These are phyloP conservation scores for Zaprionus lachaisei DNA, from an alignment of 1,140 invertebrate genomes.

Conservation along the genomic window DNA sequence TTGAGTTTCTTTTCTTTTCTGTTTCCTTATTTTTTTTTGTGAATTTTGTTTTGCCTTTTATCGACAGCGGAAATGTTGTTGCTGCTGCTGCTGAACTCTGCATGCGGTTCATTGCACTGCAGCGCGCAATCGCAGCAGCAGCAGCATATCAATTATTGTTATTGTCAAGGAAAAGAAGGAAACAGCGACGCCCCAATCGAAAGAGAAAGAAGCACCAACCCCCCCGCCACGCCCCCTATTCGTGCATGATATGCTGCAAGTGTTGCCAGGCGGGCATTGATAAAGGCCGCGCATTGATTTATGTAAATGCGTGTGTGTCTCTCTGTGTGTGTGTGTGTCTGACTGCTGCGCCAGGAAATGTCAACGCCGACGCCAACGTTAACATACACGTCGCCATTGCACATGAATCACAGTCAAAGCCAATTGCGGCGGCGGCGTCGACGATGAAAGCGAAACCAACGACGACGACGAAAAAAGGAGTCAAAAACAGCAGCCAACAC, in stretches of 20 bases:
- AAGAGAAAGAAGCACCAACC: conserved; percentile 33
- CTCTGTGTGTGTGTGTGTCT: background rate
- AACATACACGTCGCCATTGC: conserved; percentile 19
- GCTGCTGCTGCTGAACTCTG: conserved; percentile 14
- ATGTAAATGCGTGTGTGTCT: conserved; percentile 14
- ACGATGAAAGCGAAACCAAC: conserved; percentile 71
- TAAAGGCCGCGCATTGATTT: conserved; percentile 54
- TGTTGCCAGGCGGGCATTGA: conserved; percentile 61
- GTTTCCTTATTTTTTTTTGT: conserved; percentile 8
- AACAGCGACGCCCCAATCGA: conserved; percentile 40
- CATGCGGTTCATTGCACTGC: conserved; percentile 50
- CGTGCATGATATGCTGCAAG: conserved; percentile 39
- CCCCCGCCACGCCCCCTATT: background rate
- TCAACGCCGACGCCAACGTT: conserved; percentile 26
- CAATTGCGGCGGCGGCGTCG: conserved; percentile 33
- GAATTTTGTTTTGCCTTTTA: conserved; percentile 39
- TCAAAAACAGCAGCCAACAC: conserved; percentile 50
- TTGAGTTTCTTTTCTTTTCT: conserved; percentile 23
- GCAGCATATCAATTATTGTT: conserved; percentile 77
- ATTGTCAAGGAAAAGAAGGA: conserved; percentile 52
- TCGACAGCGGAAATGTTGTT: conserved; percentile 64
- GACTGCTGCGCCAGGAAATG: conserved; percentile 49
- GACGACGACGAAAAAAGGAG: conserved; percentile 50
- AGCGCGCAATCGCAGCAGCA: conserved; percentile 13
- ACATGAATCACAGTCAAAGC: conserved; percentile 67